Percentiles rank a stretch among this genome's conserved stretches.
Conservation (phyloP, 2,888 invertebrate genomes). For the Dryobota labecula region DNA sequence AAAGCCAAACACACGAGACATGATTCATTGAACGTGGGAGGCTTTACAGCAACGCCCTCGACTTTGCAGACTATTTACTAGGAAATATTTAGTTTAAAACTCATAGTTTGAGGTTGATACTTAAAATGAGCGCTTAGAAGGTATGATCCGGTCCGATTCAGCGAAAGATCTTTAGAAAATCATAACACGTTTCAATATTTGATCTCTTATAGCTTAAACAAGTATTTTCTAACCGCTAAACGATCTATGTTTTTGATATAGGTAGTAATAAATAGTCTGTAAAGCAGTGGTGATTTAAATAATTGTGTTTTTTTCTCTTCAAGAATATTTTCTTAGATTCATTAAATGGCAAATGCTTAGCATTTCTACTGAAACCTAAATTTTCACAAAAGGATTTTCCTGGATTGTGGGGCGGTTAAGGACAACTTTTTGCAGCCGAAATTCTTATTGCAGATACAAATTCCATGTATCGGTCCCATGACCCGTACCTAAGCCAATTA, state of each 20-base stretch:
- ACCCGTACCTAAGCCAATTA: neutral
- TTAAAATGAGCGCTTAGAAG: neutral
- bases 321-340: neutral
- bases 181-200: neutral
- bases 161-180: neutral
- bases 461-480: neutral
- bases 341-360: neutral
- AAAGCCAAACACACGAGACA: constrained; percentile 7
- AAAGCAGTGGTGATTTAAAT: neutral
- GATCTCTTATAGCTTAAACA: neutral
- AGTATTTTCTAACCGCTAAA: neutral
- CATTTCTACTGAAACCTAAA: neutral
- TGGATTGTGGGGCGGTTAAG: too few relatives aligned
- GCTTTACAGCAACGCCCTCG: constrained; percentile 59
- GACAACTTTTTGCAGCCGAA: neutral
- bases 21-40: constrained; percentile 52
- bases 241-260: neutral
- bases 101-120: neutral
- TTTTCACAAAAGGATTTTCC: neutral
- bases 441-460: neutral
- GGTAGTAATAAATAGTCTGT: too few relatives aligned
- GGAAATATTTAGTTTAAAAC: constrained; percentile 9
- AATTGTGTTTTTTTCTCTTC: neutral
- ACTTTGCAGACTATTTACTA: constrained; percentile 39
- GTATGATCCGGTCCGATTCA: neutral